A percentile compares a stretch with the other conserved stretches of the same genome.
Evolutionary conservation across 92 coral and sea anemone species (phyloP).

Genomic region (Virgularia gustaviana): DNA sequence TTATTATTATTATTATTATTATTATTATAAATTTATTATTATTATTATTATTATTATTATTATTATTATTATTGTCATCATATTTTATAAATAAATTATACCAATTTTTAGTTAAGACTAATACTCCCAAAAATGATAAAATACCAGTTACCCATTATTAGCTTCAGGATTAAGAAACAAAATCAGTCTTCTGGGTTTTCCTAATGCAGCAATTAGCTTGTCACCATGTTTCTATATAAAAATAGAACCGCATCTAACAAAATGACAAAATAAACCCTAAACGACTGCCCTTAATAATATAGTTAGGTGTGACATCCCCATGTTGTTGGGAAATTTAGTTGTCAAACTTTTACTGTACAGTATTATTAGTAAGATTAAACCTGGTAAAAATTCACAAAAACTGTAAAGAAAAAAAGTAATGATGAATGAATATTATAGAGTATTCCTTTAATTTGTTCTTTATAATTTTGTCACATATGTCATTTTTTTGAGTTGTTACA

Average conservation of each 20-base stretch:
- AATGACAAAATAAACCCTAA: too few relatives aligned
- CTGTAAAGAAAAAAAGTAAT: too few relatives aligned
- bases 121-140: background rate
- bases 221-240: conserved; percentile 67
- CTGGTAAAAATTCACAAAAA: too few relatives aligned
- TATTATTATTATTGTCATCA: background rate
- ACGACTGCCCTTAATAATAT: too few relatives aligned
- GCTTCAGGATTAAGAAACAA: conserved; percentile 89
- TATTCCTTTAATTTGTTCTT: too few relatives aligned
- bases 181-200: conserved; percentile 79
- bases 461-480: too few relatives aligned
- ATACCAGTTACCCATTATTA: conserved; percentile 68
- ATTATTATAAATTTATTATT: background rate
- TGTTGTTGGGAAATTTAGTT: too few relatives aligned
- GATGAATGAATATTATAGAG: too few relatives aligned
- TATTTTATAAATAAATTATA: background rate
- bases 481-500: too few relatives aligned
- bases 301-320: too few relatives aligned
- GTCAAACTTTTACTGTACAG: background rate
- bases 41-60: background rate
- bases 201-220: conserved; percentile 69
- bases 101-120: background rate
- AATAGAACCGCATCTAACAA: background rate
- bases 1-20: background rate
- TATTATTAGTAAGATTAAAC: too few relatives aligned